These are phyloP conservation scores for Agrochola circellaris DNA, from an alignment of 2,888 invertebrate species.

Conservation along the genomic window DNA sequence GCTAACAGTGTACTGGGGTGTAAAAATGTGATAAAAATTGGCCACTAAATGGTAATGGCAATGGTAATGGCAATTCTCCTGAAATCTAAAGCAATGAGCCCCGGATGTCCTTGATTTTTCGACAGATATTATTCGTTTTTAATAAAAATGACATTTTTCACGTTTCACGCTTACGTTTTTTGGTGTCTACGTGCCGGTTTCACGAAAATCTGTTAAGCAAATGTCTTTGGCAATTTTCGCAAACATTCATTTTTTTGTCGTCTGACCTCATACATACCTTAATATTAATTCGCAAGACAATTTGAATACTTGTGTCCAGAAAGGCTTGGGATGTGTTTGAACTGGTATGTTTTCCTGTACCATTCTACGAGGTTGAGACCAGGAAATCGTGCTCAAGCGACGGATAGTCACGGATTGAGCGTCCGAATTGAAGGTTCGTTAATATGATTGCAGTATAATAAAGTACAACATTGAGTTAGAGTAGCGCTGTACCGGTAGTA, in stretches of 20 bases:
- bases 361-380: slow-evolving; percentile 64
- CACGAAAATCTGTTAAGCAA: slow-evolving; percentile 53
- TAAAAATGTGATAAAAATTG: background rate
- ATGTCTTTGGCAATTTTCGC: slow-evolving; percentile 56
- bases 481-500: slow-evolving; percentile 67
- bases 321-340: slow-evolving; percentile 47
- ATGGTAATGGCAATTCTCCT: slow-evolving; percentile 8
- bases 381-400: slow-evolving; percentile 73
- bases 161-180: slow-evolving; percentile 21
- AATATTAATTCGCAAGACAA: slow-evolving; percentile 68
- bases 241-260: slow-evolving; percentile 53
- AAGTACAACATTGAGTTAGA: slow-evolving; percentile 63
- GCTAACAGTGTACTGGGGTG: background rate
- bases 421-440: slow-evolving; percentile 75
- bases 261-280: slow-evolving; percentile 57
- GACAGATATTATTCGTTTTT: background rate
- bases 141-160: slow-evolving; percentile 2
- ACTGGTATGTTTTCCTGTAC: slow-evolving; percentile 64
- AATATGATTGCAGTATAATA: slow-evolving; percentile 69
- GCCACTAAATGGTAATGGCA: background rate
- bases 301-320: slow-evolving; percentile 61
- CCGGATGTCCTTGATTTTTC: background rate
- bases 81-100: background rate
- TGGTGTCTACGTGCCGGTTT: slow-evolving; percentile 7
- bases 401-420: slow-evolving; percentile 74